Evolutionary conservation across 2,888 invertebrate species (phyloP), one percentile per base, ranked within the genome.

Genomic region (Chloroclystis v-ata): DNA sequence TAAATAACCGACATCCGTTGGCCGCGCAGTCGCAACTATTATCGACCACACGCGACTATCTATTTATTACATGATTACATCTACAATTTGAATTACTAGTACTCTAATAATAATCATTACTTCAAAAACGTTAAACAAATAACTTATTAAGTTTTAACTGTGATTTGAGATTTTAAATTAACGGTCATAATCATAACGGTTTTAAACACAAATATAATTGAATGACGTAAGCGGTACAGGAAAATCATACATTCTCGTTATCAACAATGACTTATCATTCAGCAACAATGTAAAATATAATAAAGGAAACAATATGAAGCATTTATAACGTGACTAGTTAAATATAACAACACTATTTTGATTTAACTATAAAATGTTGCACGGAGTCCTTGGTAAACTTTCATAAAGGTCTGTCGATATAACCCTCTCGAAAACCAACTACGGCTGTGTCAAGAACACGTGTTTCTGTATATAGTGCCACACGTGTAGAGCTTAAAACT

Each of bases 1-100:
- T 74, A 74, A 81, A 82, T 70, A 73, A 70, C 67, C 66, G 63
- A 75, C 77, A 72, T 80, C 82, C 80, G 78, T 67, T 61, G 63
- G 64, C 37, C 44, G 55, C 57, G 61, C 57, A 43, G 43, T 51
- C 57, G 59, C 59, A 54, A 43, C n/a, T n/a, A n/a, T 56, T 55
- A 54, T 32, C 67, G 70, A 74, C 77, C 78, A 69, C 75, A 77
- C 72, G 72, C 72, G 56, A 70, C 67, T 59, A 59, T 64, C 60
- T 63, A 66, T 64, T 63, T 62, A 63, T 64, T 63, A 63, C 16
- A n/a, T 52, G 46, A 10, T 16, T n/a, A 1, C 10, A 9, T 6
- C 10, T 8, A 11, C 29, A 11, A 45, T 40, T 44, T 28, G 30
- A 25, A 41, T 14, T 20, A 20, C 20, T 2, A 20, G 20, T n/a